These are phyloP conservation scores for Xenopus borealis DNA, from an alignment of 2,113 vertebrate genomes.

Conservation along the genomic window DNA sequence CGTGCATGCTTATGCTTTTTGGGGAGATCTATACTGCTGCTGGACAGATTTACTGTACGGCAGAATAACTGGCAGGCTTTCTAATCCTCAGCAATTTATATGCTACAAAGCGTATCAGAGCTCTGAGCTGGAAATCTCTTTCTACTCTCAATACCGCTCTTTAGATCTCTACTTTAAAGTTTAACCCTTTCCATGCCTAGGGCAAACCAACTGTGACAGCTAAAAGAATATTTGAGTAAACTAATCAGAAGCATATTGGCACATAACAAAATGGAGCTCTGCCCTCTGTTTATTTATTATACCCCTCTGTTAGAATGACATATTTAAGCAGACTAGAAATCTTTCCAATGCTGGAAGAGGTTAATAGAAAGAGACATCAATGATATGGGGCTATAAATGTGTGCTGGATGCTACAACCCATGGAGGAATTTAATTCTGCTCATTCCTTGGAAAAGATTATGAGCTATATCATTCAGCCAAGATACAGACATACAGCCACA, in stretches of 20 bases:
- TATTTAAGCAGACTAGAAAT: background rate
- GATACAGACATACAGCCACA: background rate
- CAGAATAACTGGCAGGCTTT: conserved; percentile 59
- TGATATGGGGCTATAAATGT: conserved; percentile 8
- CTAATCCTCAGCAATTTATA: conserved; percentile 67
- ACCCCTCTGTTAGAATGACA: background rate
- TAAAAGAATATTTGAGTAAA: background rate
- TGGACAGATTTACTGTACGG: conserved; percentile 39
- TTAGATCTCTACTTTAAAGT: conserved; percentile 23
- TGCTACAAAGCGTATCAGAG: conserved; percentile 58
- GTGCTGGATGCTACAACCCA: background rate
- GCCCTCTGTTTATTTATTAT: background rate
- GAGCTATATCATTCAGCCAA: conserved; percentile 11
- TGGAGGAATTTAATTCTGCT: conserved; percentile 15
- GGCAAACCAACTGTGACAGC: background rate
- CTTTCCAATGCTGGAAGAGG: background rate
- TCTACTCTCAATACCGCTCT: conserved; percentile 9
- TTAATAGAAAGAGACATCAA: conserved; percentile 5
- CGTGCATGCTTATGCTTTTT: background rate
- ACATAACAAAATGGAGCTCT: background rate
- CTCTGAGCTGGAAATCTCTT: conserved; percentile 20
- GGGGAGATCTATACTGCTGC: background rate
- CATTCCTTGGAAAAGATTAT: conserved; percentile 15
- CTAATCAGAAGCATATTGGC: background rate
- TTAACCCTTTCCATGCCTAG: conserved; percentile 4